phyloP scores from a whole-genome alignment of 2,113 vertebrate species.

The Oncorhynchus mykiss region DNA sequence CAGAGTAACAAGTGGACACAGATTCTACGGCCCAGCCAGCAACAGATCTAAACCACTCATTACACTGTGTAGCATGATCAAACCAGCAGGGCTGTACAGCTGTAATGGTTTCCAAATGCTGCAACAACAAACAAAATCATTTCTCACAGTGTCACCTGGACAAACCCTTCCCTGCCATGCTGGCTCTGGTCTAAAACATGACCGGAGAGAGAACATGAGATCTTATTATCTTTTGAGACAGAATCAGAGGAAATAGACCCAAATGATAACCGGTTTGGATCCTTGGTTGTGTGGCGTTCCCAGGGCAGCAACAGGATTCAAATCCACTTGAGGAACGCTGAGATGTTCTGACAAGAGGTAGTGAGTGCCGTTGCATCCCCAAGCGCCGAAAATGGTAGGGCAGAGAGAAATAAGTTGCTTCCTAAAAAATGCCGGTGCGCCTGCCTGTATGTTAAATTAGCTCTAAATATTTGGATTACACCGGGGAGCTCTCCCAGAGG shows the following conservation, averaged over 20 bases:
- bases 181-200: not conserved
- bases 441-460: constrained; percentile 17
- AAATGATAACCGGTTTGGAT: not conserved
- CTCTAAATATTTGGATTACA: constrained; percentile 33
- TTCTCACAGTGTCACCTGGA: not conserved
- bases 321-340: not conserved
- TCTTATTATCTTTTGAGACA: not conserved
- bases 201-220: too few species aligned
- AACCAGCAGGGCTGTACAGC: constrained; percentile 12
- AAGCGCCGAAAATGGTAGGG: not conserved
- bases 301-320: not conserved
- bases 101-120: constrained; percentile 14
- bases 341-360: constrained; percentile 17
- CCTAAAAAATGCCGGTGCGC: constrained; percentile 1
- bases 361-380: constrained; percentile 7
- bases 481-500: not conserved
- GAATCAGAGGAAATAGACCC: not conserved
- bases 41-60: not conserved
- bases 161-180: not conserved
- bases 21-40: not conserved
- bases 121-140: not conserved
- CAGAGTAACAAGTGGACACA: not conserved
- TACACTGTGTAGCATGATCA: constrained; percentile 2
- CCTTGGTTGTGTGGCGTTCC: not conserved
- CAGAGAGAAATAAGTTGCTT: constrained; percentile 7